Evolutionary conservation across 2,797 vertebrate genomes (phyloP).

Genomic region (Diceros bicornis): DNA sequence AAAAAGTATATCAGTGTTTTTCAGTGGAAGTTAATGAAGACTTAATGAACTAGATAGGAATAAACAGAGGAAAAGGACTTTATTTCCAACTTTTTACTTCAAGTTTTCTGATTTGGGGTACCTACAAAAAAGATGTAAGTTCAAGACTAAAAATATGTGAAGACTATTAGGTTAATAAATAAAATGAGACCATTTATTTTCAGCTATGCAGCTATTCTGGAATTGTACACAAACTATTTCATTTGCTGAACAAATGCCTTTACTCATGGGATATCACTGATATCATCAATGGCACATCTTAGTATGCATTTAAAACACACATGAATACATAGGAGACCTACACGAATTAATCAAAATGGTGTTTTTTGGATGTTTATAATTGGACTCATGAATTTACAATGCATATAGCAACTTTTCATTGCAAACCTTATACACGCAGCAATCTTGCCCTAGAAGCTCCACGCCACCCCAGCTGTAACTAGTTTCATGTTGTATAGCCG

Average conservation of each 20-base stretch:
- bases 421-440: background rate
- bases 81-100: slow-evolving; percentile 43
- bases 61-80: background rate
- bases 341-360: background rate
- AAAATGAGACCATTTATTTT: background rate
- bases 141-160: slow-evolving; percentile 10
- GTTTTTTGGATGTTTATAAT: background rate
- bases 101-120: background rate
- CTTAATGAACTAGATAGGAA: background rate
- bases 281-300: background rate
- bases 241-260: slow-evolving; percentile 6
- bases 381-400: slow-evolving; percentile 28
- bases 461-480: background rate
- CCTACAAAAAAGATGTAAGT: background rate
- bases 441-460: background rate
- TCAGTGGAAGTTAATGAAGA: background rate
- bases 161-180: background rate
- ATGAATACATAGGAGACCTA: background rate
- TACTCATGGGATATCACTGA: background rate
- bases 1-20: background rate
- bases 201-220: background rate
- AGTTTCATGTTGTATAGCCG: background rate
- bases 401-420: background rate
- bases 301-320: background rate
- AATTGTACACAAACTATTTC: background rate